phyloP scores from a whole-genome alignment of 2,113 vertebrate species.

The Clupea harengus region DNA sequence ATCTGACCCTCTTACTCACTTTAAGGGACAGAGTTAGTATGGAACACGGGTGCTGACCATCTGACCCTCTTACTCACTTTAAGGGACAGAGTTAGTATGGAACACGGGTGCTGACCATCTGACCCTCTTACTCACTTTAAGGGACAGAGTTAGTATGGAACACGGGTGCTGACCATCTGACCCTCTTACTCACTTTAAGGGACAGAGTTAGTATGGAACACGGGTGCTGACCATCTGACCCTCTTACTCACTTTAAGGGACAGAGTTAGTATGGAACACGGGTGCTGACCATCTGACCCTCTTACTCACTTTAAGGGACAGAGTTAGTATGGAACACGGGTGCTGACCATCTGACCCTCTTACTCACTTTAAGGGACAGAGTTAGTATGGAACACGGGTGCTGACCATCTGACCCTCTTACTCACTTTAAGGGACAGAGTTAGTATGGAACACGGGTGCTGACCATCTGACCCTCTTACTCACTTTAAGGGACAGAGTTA shows the following conservation, averaged over 20 bases:
- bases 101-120: background rate
- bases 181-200: slow-evolving; percentile 77
- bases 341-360: background rate
- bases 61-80: slow-evolving; percentile 71
- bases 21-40: slow-evolving; percentile 86
- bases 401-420: background rate
- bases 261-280: slow-evolving; percentile 67
- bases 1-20: slow-evolving; percentile 59
- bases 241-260: slow-evolving; percentile 83
- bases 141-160: slow-evolving; percentile 78
- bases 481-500: slow-evolving; percentile 92
- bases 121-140: slow-evolving; percentile 74
- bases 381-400: slow-evolving; percentile 57
- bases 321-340: slow-evolving; percentile 59
- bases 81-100: slow-evolving; percentile 80
- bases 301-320: slow-evolving; percentile 86
- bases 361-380: slow-evolving; percentile 86
- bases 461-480: slow-evolving; percentile 22
- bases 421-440: slow-evolving; percentile 92
- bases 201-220: slow-evolving; percentile 75
- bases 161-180: background rate
- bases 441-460: background rate
- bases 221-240: too few species aligned
- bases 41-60: background rate
- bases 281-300: too few species aligned